Conservation (phyloP, 2,888 invertebrate genomes). For the Agrotis ipsilon region DNA sequence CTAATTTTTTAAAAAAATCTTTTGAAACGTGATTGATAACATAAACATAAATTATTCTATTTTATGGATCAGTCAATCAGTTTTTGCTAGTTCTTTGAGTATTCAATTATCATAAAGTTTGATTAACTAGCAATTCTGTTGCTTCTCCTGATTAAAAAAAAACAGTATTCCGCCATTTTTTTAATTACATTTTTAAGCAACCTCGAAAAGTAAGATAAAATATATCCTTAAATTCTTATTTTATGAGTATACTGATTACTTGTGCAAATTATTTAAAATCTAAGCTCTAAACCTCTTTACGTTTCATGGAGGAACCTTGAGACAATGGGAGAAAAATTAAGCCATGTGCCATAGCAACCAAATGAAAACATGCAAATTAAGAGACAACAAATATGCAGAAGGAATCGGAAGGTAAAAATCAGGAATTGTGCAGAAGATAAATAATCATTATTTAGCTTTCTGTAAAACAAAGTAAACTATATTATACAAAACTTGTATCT, state of each 20-base stretch:
- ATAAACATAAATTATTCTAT: constrained; percentile 26
- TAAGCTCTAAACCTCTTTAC: not conserved
- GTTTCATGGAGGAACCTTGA: not conserved
- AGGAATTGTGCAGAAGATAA: too few relatives aligned
- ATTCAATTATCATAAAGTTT: constrained; percentile 17
- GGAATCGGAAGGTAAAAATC: too few relatives aligned
- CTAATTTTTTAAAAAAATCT: too few relatives aligned
- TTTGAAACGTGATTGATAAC: constrained; percentile 6
- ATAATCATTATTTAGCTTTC: too few relatives aligned
- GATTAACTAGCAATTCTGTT: constrained; percentile 17
- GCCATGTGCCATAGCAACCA: constrained; percentile 9
- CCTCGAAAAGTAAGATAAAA: not conserved
- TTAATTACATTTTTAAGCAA: not conserved
- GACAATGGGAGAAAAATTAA: not conserved
- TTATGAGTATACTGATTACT: not conserved
- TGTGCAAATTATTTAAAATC: not conserved
- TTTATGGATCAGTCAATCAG: constrained; percentile 14
- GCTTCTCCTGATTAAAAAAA: too few relatives aligned
- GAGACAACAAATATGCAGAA: too few relatives aligned
- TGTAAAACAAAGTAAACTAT: too few relatives aligned
- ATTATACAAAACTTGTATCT: not conserved
- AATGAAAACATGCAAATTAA: not conserved
- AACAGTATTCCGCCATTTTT: not conserved
- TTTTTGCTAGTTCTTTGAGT: not conserved
- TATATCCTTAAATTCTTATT: not conserved